Percentiles rank a stretch among this genome's conserved stretches.
phyloP scores from a whole-genome alignment of 2,888 invertebrate species.

The Volucella zonaria region DNA sequence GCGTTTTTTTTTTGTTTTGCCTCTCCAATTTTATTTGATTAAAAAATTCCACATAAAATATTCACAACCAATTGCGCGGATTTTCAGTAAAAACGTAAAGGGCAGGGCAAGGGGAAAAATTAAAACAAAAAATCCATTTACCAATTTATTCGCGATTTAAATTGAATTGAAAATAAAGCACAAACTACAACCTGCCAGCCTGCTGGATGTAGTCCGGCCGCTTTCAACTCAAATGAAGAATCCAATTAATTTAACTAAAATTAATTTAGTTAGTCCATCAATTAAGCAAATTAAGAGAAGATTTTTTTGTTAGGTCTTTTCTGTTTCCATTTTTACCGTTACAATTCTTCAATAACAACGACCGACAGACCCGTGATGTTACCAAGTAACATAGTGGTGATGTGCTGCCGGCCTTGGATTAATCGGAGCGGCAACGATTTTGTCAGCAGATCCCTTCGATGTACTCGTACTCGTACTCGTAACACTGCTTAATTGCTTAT shows the following conservation, averaged over 20 bases:
- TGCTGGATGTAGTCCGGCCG: neutral
- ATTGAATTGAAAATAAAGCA: neutral
- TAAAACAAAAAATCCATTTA: neutral
- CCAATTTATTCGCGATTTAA: neutral
- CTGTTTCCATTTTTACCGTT: neutral
- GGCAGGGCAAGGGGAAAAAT: too few species aligned
- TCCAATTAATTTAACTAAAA: conserved; percentile 58
- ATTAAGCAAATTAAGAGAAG: conserved; percentile 61
- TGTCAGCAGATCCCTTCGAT: conserved; percentile 18
- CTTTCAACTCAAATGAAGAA: conserved; percentile 36
- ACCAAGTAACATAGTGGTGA: neutral
- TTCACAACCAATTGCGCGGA: neutral
- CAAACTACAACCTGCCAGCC: neutral
- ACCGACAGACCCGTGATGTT: too few species aligned
- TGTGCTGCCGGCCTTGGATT: conserved; percentile 17
- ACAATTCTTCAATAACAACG: neutral
- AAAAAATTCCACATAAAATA: neutral
- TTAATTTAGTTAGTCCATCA: conserved; percentile 54
- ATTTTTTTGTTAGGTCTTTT: conserved; percentile 12
- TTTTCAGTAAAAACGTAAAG: neutral
- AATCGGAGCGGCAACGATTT: neutral
- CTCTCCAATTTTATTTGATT: conserved; percentile 2
- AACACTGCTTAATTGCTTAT: conserved; percentile 58
- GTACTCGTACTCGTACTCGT: neutral
- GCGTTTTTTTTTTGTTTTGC: neutral